Evolutionary conservation across 2,888 invertebrate species (phyloP), one percentile per base, ranked within the genome.

Genomic region (Eupithecia exiguata): DNA sequence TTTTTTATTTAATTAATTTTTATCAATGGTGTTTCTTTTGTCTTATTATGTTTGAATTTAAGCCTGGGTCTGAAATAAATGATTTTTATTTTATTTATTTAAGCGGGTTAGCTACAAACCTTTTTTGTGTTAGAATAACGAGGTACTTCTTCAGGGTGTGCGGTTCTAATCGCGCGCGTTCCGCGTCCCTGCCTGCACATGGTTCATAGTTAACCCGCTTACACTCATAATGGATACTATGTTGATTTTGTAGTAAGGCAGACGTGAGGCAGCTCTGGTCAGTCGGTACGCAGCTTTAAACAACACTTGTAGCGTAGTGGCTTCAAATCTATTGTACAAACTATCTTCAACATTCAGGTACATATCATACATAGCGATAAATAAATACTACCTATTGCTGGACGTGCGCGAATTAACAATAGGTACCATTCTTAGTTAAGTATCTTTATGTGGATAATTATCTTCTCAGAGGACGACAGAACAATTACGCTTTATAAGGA

Each of bases 281-380:
- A 53, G 7, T 49, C 49, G 18, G 49, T 53, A n/a, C 49, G 3
- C 10, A 10, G 21, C 25, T 58, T 53, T 14, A 58, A 4, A 58
- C 58, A 25, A 58, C 58, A 58, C 58, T 58, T 58, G 58, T 25
- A 38, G 35, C 14, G 10, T 25, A 12, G n/a, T 65, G 63, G 66
- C 66, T 67, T 67, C 25, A 30, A 25, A 53, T 72, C 68, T 72
- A n/a, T n/a, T n/a, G n/a, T n/a, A 77, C 73, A 16, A 40, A 63
- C 68, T 65, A 78, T 67, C 67, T 72, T 83, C 79, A 75, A 85
- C 84, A 85, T 84, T 88, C 91, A 92, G 90, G 91, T 91, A 91
- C 91, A 87, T 86, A 83, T 84, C 83, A 87, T 84, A 86, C 80
- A 84, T 80, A 86, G 68, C 40, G 70, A 68, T 72, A 66, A 68